Evolutionary conservation across 2,113 vertebrate species (phyloP).

Genomic region (Neofelis nebulosa): DNA sequence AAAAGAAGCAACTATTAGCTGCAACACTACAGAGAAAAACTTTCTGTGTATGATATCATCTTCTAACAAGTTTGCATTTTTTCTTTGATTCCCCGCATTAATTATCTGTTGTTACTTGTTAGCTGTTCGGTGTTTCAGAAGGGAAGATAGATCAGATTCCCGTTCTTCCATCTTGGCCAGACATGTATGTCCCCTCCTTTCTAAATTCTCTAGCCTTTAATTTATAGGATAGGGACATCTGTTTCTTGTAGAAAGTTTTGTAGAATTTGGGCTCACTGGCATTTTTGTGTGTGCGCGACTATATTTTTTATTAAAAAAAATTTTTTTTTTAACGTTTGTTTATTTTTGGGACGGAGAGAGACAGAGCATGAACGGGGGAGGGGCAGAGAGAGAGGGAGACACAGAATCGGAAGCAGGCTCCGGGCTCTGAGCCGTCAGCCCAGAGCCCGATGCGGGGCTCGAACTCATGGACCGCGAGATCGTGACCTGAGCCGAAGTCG

Average conservation of each 20-base stretch:
- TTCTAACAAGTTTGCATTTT: not conserved
- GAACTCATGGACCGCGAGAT: no score
- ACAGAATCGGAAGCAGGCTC: no score
- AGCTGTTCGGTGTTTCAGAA: not conserved
- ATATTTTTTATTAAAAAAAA: slow-evolving; percentile 14
- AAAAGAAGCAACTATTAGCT: not conserved
- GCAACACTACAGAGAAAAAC: not conserved
- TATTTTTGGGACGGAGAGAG: no score
- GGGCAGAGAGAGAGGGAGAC: no score
- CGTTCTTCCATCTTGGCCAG: not conserved
- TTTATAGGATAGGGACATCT: not conserved
- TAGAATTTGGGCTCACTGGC: not conserved
- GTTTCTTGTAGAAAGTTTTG: not conserved
- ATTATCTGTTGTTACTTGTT: not conserved
- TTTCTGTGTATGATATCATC: not conserved
- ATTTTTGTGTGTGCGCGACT: not conserved
- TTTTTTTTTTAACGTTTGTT: no score
- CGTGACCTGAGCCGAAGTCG: no score
- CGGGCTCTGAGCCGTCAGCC: no score
- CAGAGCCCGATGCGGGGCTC: no score
- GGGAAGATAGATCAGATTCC: not conserved
- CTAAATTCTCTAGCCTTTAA: not conserved
- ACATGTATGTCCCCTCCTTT: not conserved
- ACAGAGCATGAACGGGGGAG: no score
- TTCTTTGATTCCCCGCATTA: not conserved